These are phyloP conservation scores for Tenthredo livida DNA, from an alignment of 2,888 invertebrate genomes.

Conservation along the genomic window DNA sequence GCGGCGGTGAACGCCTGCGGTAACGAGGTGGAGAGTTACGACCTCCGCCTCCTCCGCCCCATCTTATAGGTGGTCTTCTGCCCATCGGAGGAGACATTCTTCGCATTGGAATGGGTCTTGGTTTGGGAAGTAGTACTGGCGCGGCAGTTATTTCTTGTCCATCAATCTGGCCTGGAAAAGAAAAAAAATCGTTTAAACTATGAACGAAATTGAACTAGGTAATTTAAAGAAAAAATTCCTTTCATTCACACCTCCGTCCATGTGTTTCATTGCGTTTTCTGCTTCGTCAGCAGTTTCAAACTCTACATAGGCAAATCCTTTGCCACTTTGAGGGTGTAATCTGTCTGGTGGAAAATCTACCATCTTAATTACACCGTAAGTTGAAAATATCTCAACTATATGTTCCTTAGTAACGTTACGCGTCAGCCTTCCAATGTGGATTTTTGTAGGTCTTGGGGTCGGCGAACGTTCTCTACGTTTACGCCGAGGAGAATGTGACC, in stretches of 20 bases:
- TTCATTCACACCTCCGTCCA: constrained; percentile 92
- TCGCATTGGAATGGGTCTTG: constrained; percentile 81
- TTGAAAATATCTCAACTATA: constrained; percentile 94
- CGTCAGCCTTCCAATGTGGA: constrained; percentile 95
- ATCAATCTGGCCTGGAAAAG: constrained; percentile 90
- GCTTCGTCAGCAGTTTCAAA: constrained; percentile 96
- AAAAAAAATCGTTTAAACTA: background rate
- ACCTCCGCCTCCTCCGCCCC: constrained; percentile 77
- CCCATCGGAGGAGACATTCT: constrained; percentile 74
- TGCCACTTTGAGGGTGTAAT: constrained; percentile 91
- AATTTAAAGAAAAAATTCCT: background rate
- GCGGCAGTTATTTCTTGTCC: constrained; percentile 97
- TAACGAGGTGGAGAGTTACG: constrained; percentile 78
- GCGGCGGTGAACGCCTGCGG: constrained; percentile 77
- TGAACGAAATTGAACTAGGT: background rate
- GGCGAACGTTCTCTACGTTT: constrained; percentile 91
- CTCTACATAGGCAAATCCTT: constrained; percentile 97
- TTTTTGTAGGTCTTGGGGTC: constrained; percentile 94
- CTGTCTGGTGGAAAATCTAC: constrained; percentile 95
- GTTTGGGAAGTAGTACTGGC: constrained; percentile 92
- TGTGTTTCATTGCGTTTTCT: constrained; percentile 99
- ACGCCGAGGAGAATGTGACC: constrained; percentile 84
- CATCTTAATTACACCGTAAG: constrained; percentile 91
- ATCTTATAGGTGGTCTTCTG: constrained; percentile 81
- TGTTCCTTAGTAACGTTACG: constrained; percentile 96